Base-by-base conservation (phyloP, 2,113 vertebrate species). In the Bungarus multicinctus region DNA sequence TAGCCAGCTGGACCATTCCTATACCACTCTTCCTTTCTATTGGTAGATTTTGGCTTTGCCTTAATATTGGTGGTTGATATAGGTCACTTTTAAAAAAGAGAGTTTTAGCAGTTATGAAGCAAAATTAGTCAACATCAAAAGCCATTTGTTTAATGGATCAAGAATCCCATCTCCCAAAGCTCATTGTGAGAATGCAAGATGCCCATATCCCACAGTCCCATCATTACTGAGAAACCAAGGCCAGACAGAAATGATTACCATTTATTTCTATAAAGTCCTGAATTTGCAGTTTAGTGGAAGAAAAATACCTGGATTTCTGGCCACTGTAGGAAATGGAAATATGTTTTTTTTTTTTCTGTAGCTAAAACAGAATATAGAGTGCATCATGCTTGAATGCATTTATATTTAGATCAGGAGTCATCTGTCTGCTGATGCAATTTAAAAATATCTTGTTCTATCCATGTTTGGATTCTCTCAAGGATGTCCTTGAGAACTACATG, bases 401-500 rank as follows among this genome's bases (percentile, higher is more conserved):
- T 97, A 93, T 95, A 53, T 86, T 92, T 34, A 69, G 22, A 92
- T 94, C 92, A 43, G 4, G 55, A 97, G 94, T 96, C 97, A 94
- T 93, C 95, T 69, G 89, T 95, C 93, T 94, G 94, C 0, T 95
- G 74, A 88, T 93, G 53, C 2, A 94, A 0, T 1, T 81, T 96
- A 54, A 86, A 60, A 96, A 94, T 95, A 85, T 93, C 91, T 25
- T 89, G 9, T 93, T 50, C 91, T 90, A 94, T 30, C 23, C 85
- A 60, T 94, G 94, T 95, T 88, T 58, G 93, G 94, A 96, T 45
- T 96, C 54, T 94, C 92, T 25, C 74, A 89, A 92, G 54, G 88
- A 90, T 96, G 94, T n/a, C 89, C 93, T 96, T 95, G 88, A 94
- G 95, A 97, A 96, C 94, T 43, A 8, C 47, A 94, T 95, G 95